Base-by-base conservation (phyloP, 2,113 vertebrate genomes). In the Montifringilla adamsi region DNA sequence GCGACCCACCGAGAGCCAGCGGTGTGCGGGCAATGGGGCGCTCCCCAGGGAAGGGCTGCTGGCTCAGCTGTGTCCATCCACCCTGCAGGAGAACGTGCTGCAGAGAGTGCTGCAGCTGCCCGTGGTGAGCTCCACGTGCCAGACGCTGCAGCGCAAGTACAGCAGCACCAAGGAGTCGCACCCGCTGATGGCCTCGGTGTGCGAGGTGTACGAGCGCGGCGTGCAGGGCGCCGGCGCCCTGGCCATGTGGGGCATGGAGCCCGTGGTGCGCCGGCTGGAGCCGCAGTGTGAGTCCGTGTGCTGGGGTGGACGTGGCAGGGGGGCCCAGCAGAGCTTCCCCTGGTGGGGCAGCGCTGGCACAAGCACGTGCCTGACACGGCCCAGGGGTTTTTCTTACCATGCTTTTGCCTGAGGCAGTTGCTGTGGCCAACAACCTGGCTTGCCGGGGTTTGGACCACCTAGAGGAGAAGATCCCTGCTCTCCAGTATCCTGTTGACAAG, bases 391-490 rank as follows among this genome's bases (percentile, higher is more conserved):
- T 70, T 33, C 60, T 89, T 24, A 90, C 60, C 12, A 0, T 66
- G 58, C 50, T 83, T 90, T 93, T 64, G 66, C 35, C 64, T 68
- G 28, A 86, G 94, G 77, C 89, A 98, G 98, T 99, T 19, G 73
- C 90, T 81, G 97, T 97, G 68, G 98, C 97, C 68, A 98, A 98
- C 14, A 83, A 87, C 41, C 68, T 98, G 95, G 98, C 98, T 35
- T 99, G 98, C 89, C 95, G 97, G 41, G 98, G 98, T 77, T 93
- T 99, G 93, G 98, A 98, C 85, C 97, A 96, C 62, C 92, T 99
- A 39, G 98, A 98, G 85, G 97, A 98, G 80, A 98, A 97, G 95
- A 98, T 99, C 87, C 98, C 98, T 8, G 98, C 98, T 8, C 98
- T 98, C 22, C 98, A 98, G 62, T 97, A 98, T 80, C 98, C 98